phyloP scores from a whole-genome alignment of 2,888 invertebrate species.

The Drosophila picticornis region DNA sequence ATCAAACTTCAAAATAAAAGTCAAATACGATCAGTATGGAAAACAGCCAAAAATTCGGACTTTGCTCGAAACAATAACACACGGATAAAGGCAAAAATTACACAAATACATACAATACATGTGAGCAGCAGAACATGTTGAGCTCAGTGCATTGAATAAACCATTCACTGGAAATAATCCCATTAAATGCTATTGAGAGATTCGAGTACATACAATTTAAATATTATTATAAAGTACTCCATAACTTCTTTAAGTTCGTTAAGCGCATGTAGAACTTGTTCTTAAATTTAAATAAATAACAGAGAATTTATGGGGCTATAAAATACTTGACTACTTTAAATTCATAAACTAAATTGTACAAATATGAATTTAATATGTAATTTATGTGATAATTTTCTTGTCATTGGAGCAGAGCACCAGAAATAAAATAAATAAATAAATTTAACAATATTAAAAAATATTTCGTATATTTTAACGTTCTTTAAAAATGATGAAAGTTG shows the following conservation, averaged over 20 bases:
- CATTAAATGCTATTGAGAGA: neutral
- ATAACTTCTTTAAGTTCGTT: neutral
- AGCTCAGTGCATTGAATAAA: neutral
- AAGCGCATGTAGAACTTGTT: neutral
- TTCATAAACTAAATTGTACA: neutral
- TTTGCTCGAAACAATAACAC: slow-evolving; percentile 9
- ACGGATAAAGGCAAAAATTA: neutral
- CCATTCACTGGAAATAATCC: slow-evolving; percentile 1
- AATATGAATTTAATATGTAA: neutral
- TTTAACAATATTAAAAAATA: neutral
- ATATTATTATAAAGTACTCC: neutral
- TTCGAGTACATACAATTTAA: neutral
- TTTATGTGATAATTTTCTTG: neutral
- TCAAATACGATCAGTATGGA: slow-evolving; percentile 44
- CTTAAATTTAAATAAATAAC: neutral
- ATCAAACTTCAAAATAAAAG: slow-evolving; percentile 46
- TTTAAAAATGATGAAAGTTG: neutral
- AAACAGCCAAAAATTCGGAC: slow-evolving; percentile 18
- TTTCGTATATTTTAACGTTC: neutral
- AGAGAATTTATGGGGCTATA: neutral
- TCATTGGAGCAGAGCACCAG: neutral
- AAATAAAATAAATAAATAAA: neutral
- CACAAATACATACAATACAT: neutral
- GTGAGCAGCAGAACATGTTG: neutral
- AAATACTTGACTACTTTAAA: neutral